Evolutionary conservation across 30 jellyfish, hydroid and myxozoan genomes (phyloP).

Genomic region (Calvadosia cruxmelitensis): DNA sequence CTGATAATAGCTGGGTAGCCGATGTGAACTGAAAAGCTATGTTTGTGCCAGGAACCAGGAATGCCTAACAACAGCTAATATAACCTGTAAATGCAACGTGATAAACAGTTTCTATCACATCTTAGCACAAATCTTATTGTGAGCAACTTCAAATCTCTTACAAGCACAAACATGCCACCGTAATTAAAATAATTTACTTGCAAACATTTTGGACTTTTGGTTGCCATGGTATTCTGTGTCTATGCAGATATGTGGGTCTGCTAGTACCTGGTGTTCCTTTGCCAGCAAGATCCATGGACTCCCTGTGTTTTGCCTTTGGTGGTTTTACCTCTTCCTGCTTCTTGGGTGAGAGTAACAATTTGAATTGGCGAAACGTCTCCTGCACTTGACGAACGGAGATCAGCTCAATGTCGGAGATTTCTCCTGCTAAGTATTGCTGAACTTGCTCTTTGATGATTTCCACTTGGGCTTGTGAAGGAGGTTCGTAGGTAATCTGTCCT

Average conservation of each 20-base stretch:
- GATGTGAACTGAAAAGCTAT: too few relatives aligned
- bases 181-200: too few relatives aligned
- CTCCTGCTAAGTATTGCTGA: slow-evolving; percentile 53
- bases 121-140: too few relatives aligned
- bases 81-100: too few relatives aligned
- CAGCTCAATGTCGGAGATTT: slow-evolving; percentile 48
- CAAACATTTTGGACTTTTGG: neutral
- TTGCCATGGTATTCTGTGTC: slow-evolving; percentile 5
- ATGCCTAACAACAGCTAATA: too few relatives aligned
- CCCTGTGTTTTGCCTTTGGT: slow-evolving; percentile 11
- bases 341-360: slow-evolving; percentile 22
- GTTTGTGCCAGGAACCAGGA: too few relatives aligned
- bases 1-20: too few relatives aligned
- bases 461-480: slow-evolving; percentile 68
- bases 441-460: slow-evolving; percentile 61
- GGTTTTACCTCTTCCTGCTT: slow-evolving; percentile 24
- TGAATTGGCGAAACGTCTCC: slow-evolving; percentile 73
- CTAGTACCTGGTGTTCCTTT: neutral
- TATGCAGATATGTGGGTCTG: slow-evolving; percentile 10
- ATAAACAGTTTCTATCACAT: too few relatives aligned
- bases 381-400: slow-evolving; percentile 66
- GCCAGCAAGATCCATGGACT: neutral
- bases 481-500: slow-evolving; percentile 63
- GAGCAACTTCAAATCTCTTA: too few relatives aligned
- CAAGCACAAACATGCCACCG: too few relatives aligned